Conservation (phyloP, 2,113 vertebrate genomes). For the Cochlearius cochlearius region DNA sequence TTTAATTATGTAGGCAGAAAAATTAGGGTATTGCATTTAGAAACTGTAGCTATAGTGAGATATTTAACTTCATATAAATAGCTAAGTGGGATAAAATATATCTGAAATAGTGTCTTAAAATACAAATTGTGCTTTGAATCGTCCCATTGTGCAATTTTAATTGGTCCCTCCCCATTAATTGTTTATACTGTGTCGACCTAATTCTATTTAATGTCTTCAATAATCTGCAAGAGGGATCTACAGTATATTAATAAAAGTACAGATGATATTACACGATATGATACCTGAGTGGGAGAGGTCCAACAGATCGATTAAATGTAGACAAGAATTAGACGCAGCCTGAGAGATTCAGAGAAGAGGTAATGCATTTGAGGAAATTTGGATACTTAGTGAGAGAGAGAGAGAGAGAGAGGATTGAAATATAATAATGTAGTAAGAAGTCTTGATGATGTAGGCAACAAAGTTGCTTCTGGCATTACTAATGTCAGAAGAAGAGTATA, state of each 20-base stretch:
- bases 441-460: not conserved
- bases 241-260: not conserved
- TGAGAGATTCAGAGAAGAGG: not conserved
- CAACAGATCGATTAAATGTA: not conserved
- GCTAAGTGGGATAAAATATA: not conserved
- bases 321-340: not conserved
- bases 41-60: not conserved
- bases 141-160: not conserved
- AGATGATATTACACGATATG: not conserved
- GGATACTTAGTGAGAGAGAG: not conserved
- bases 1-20: not conserved
- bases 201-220: not conserved
- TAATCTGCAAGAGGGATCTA: not conserved
- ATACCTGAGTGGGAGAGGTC: not conserved
- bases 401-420: not conserved
- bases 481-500: not conserved
- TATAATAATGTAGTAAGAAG: not conserved
- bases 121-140: not conserved
- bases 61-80: constrained; percentile 1
- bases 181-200: not conserved
- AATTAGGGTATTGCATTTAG: not conserved
- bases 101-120: not conserved
- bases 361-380: not conserved
- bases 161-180: not conserved
- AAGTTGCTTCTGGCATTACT: not conserved